Base-by-base conservation (phyloP, 2,113 vertebrate genomes). In the Suricata suricatta region DNA sequence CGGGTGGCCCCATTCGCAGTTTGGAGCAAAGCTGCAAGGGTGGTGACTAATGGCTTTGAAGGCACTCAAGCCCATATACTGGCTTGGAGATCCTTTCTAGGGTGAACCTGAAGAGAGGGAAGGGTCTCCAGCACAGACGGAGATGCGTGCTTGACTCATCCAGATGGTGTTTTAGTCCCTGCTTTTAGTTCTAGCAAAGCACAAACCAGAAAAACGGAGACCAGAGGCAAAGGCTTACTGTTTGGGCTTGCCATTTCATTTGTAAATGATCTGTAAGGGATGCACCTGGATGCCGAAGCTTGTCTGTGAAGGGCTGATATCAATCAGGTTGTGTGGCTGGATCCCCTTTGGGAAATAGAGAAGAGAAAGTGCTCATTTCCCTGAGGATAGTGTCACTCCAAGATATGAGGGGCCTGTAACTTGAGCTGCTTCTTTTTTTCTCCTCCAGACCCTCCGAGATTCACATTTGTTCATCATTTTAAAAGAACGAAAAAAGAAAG, bases 361-460 rank as follows among this genome's bases (percentile, higher is more conserved):
- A 93, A 97, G 97, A 98, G 98, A 99, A 98, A 98, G 97, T 98
- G 98, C 98, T 99, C 97, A 98, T 98, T 98, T 98, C 98, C 98
- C 98, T 74, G 90, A 97, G 97, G 97, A 88, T 86, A 97, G 64
- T 98, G 98, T 99, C 98, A 98, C 98, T 99, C 97, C 97, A 97
- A 98, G 88, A 97, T 97, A 97, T 96, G 98, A 98, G 98, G 98
- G 98, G 98, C 98, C 95, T 99, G 98, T 98, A 99, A 99, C 95
- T 96, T 96, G 98, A 98, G 92, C 98, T 96, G 47, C 95, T 93
- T 84, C 63, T 95, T 96, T 98, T 97, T 97, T 95, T 57, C 85
- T 97, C 96, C 96, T 97, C 94, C 90, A 98, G 86, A 97, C 92
- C 90, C 98, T 97, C 97, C 98, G 97, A 97, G 98, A 97, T 92